A percentile compares a stretch with the other conserved stretches of the same genome.
Conservation (phyloP, 2,888 invertebrate species). For the Drosophila acutilabella region DNA sequence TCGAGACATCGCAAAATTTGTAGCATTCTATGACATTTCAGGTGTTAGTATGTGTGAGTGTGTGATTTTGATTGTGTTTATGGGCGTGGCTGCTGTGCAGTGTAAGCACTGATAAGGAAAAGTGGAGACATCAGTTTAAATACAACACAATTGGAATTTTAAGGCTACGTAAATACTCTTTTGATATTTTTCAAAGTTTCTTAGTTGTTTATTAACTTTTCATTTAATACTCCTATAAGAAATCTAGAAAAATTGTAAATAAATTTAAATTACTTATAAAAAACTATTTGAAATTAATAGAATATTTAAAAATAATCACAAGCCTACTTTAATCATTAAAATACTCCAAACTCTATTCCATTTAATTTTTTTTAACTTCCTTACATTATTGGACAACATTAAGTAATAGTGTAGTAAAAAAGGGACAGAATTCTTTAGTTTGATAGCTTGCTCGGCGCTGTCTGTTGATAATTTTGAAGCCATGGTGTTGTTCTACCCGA, state of each 20-base stretch:
- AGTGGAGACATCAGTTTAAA: constrained; percentile 17
- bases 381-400: background rate
- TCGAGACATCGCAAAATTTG: constrained; percentile 31
- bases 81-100: constrained; percentile 25
- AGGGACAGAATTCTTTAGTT: constrained; percentile 12
- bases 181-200: no score
- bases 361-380: no score
- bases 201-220: no score
- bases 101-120: constrained; percentile 26
- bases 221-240: no score
- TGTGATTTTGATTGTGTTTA: background rate
- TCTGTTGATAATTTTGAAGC: constrained; percentile 26
- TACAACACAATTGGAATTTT: background rate
- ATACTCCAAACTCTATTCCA: no score
- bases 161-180: background rate
- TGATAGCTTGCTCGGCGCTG: constrained; percentile 11
- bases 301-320: no score
- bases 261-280: no score
- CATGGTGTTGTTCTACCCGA: constrained; percentile 13
- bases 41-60: background rate
- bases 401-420: constrained; percentile 6
- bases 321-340: no score
- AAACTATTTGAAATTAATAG: no score
- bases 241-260: no score
- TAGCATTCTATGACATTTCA: constrained; percentile 18